Evolutionary conservation across 2,797 vertebrate genomes (phyloP).

Genomic region (Coracias cyanogaster): DNA sequence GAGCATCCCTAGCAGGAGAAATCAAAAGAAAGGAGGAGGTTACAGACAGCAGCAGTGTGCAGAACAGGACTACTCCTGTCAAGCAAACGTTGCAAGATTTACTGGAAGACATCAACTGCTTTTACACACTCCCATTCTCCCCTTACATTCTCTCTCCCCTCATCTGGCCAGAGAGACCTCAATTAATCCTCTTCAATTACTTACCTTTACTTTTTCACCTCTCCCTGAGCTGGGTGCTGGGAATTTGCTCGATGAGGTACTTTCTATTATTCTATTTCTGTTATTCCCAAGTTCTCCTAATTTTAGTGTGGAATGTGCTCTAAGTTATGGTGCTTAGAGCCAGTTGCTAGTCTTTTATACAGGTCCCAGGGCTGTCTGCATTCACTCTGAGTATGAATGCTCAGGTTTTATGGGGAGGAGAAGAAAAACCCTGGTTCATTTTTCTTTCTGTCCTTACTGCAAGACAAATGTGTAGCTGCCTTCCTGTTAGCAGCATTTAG

Average conservation of each 20-base stretch:
- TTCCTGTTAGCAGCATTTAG: constrained; percentile 33
- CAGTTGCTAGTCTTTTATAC: constrained; percentile 40
- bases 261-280: constrained; percentile 25
- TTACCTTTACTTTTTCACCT: constrained; percentile 2
- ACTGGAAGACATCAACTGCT: constrained; percentile 7
- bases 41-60: background rate
- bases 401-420: constrained; percentile 25
- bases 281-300: constrained; percentile 10
- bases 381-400: background rate
- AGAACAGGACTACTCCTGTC: background rate
- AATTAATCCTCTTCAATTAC: constrained; percentile 6
- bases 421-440: constrained; percentile 29
- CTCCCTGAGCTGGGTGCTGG: background rate
- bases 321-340: background rate
- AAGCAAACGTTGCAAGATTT: background rate
- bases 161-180: background rate
- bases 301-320: constrained; percentile 1
- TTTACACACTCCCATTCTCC: background rate
- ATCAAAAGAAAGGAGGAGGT: background rate
- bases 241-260: background rate
- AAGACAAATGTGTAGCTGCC: constrained; percentile 34
- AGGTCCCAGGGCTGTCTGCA: constrained; percentile 34
- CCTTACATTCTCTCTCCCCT: background rate
- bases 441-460: constrained; percentile 32
- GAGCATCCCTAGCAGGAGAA: background rate